phyloP scores from a whole-genome alignment of 53 echinoderm and acorn worm species.

The Temnopleurus reevesii region DNA sequence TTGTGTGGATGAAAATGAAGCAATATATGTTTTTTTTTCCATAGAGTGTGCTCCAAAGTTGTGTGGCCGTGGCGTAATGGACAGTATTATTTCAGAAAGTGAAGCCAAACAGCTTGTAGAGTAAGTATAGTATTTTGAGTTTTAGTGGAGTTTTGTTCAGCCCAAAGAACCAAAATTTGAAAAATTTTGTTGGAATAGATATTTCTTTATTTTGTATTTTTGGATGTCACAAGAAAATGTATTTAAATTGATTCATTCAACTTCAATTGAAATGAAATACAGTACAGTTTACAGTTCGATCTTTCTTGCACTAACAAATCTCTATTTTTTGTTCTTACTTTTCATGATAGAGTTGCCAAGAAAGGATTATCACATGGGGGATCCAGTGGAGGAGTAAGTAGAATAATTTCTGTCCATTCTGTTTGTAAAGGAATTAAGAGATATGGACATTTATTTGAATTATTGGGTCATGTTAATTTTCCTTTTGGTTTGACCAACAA shows the following conservation, averaged over 20 bases:
- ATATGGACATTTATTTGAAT: too few relatives aligned
- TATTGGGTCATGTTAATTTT: too few relatives aligned
- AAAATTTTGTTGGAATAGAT: too few relatives aligned
- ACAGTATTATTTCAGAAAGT: conserved; percentile 66
- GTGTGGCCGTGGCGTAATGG: conserved; percentile 95
- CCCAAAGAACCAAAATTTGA: too few relatives aligned
- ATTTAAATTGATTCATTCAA: too few relatives aligned
- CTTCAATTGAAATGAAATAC: too few relatives aligned
- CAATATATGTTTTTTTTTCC: not conserved
- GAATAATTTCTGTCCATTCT: not conserved
- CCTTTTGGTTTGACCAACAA: too few relatives aligned
- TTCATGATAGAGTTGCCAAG: conserved; percentile 80
- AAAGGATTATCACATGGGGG: conserved; percentile 84
- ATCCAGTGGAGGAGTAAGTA: conserved; percentile 95
- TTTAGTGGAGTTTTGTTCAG: too few relatives aligned
- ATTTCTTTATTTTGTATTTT: too few relatives aligned
- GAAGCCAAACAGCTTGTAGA: conserved; percentile 74
- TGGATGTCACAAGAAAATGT: too few relatives aligned
- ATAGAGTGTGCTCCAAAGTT: conserved; percentile 88
- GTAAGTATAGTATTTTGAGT: conserved; percentile 74
- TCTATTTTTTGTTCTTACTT: not conserved
- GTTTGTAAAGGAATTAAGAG: too few relatives aligned
- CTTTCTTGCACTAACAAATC: not conserved
- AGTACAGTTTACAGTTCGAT: not conserved
- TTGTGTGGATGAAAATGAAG: not conserved